Evolutionary conservation across 2,888 invertebrate genomes (phyloP).

Genomic region (Nematopogon swammerdamellus): DNA sequence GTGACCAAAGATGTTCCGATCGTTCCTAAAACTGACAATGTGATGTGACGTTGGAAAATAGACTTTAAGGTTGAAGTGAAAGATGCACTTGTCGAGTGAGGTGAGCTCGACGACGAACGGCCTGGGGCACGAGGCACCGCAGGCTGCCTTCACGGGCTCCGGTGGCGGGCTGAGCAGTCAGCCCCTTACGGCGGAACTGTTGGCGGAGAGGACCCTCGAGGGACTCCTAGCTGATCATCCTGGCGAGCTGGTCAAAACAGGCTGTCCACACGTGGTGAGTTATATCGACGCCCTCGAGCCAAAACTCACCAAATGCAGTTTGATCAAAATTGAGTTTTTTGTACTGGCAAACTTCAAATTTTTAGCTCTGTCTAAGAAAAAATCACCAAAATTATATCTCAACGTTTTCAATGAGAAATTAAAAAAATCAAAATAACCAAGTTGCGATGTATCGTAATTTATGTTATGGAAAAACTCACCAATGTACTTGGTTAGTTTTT

Average conservation of each 20-base stretch:
- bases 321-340: too few relatives aligned
- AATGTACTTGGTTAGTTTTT: too few relatives aligned
- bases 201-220: conserved; percentile 81
- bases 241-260: conserved; percentile 90
- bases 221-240: conserved; percentile 87
- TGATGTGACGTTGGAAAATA: not conserved
- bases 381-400: too few relatives aligned
- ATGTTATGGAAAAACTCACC: too few relatives aligned
- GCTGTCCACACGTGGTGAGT: conserved; percentile 87
- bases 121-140: conserved; percentile 45
- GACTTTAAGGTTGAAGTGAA: conserved; percentile 12
- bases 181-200: conserved; percentile 73
- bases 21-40: too few relatives aligned
- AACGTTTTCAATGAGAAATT: too few relatives aligned
- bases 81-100: conserved; percentile 80
- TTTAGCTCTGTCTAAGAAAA: too few relatives aligned
- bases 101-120: conserved; percentile 68
- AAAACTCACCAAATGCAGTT: too few relatives aligned
- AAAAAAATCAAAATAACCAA: too few relatives aligned
- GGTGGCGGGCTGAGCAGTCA: conserved; percentile 44
- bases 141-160: conserved; percentile 38
- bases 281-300: not conserved
- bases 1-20: too few relatives aligned
- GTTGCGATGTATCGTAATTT: too few relatives aligned
- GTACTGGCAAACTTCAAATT: too few relatives aligned